phyloP scores from a whole-genome alignment of 2,888 invertebrate species.

The Cacoxenus indagator region DNA sequence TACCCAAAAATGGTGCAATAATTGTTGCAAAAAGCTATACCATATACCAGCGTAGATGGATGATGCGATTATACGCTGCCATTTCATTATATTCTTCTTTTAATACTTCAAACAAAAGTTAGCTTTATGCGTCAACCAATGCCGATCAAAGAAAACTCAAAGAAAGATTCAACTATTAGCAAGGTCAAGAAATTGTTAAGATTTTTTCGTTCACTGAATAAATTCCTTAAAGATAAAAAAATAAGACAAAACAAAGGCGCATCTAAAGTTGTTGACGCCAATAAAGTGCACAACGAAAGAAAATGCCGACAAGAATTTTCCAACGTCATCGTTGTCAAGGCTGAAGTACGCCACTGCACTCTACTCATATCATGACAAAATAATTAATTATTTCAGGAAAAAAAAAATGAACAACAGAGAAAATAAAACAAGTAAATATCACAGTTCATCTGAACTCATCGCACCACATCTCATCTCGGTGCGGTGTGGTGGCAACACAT shows the following conservation, averaged over 20 bases:
- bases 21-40: no score
- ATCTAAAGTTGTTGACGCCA: background rate
- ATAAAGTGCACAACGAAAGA: background rate
- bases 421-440: no score
- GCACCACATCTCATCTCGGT: no score
- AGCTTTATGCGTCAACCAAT: no score
- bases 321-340: background rate
- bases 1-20: no score
- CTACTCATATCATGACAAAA: background rate
- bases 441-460: no score
- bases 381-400: background rate
- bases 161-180: background rate
- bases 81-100: no score
- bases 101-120: no score
- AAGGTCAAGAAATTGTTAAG: constrained; percentile 15
- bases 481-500: no score
- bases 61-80: no score
- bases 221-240: background rate
- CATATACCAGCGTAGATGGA: no score
- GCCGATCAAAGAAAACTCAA: no score
- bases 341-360: background rate
- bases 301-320: constrained; percentile 5
- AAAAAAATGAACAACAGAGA: background rate
- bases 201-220: constrained; percentile 14
- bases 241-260: background rate